These are phyloP conservation scores for Pherbina coryleti DNA, from an alignment of 2,888 invertebrate species.

Conservation along the genomic window DNA sequence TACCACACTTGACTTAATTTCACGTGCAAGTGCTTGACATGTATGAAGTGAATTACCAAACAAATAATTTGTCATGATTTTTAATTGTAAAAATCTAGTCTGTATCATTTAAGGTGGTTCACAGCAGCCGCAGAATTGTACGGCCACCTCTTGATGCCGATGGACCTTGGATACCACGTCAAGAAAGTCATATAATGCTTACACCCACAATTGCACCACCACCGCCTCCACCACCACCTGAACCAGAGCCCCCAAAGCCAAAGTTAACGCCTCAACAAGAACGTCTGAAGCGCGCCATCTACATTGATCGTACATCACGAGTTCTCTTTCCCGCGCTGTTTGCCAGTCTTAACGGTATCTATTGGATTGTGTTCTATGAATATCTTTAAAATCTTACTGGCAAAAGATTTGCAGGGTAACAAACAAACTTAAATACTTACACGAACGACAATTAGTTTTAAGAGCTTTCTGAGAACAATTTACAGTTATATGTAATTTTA, in stretches of 20 bases:
- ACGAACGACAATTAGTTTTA: too few species aligned
- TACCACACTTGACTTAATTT: too few species aligned
- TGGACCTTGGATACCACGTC: slow-evolving; percentile 69
- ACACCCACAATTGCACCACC: slow-evolving; percentile 64
- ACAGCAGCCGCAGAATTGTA: slow-evolving; percentile 60
- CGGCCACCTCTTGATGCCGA: slow-evolving; percentile 65
- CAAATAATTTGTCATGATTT: not conserved
- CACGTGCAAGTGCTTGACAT: too few species aligned
- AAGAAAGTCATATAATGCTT: slow-evolving; percentile 67
- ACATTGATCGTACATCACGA: slow-evolving; percentile 79
- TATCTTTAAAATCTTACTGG: slow-evolving; percentile 72
- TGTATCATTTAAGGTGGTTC: slow-evolving; percentile 51
- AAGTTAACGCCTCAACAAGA: slow-evolving; percentile 73
- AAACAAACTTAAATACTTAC: too few species aligned
- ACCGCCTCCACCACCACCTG: slow-evolving; percentile 62
- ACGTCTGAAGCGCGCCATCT: slow-evolving; percentile 76
- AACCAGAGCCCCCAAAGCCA: slow-evolving; percentile 67
- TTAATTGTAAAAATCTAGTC: not conserved
- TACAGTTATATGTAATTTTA: too few species aligned
- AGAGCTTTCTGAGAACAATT: not conserved
- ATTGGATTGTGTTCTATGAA: slow-evolving; percentile 82
- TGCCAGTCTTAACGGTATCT: slow-evolving; percentile 76
- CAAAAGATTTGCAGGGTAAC: not conserved
- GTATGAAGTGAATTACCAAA: too few species aligned
- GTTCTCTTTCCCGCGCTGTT: slow-evolving; percentile 80